Base-by-base conservation (phyloP, 2,888 invertebrate genomes). In the Pachydiplax longipennis region DNA sequence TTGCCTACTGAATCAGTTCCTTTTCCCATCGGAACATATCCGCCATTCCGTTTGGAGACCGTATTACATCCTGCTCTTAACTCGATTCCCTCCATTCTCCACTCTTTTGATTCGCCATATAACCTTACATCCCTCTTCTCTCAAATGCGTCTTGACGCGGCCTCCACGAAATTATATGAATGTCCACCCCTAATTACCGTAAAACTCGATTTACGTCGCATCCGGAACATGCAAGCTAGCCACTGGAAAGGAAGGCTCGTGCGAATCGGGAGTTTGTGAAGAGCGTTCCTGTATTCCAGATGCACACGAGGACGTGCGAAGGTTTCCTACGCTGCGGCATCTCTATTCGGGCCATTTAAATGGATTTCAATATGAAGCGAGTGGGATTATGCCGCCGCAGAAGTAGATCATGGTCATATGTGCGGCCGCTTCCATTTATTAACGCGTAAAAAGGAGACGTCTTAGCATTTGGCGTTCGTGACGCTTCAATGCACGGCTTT, bases 21-120 rank as follows among this genome's bases (percentile, higher is more conserved):
- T 65, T 31, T 22, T 37, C 65, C 87, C n/a, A 35, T n/a, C n/a
- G 37, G n/a, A 87, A 48, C 37, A 61, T 65, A 87, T 87, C 87
- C 87, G n/a, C 58, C 87, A 87, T 87, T 65, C 87, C 87, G 87
- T 65, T 87, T 87, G 87, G 87, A 87, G 15, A 87, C 35, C 53
- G 83, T 87, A 87, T 87, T 87, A 87, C 87, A 37, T 61, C 58
- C 61, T 37, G 87, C 87, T 87, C 87, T 61, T 65, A 87, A 31
- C 87, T 61, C 87, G 61, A 73, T 65, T 65, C 65, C 83, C 83
- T 22, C 58, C 83, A 31, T 35, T 58, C 65, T 73, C 87, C 37
- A 18, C 87, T 87, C 22, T 87, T 87, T 61, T 5, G 87, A 35
- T 31, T 37, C 87, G 13, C 37, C 18, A 31, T n/a, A 61, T 61